A percentile compares a stretch with the other conserved stretches of the same genome.
Evolutionary conservation across 2,888 invertebrate species (phyloP).

Genomic region (Papilio elwesi): DNA sequence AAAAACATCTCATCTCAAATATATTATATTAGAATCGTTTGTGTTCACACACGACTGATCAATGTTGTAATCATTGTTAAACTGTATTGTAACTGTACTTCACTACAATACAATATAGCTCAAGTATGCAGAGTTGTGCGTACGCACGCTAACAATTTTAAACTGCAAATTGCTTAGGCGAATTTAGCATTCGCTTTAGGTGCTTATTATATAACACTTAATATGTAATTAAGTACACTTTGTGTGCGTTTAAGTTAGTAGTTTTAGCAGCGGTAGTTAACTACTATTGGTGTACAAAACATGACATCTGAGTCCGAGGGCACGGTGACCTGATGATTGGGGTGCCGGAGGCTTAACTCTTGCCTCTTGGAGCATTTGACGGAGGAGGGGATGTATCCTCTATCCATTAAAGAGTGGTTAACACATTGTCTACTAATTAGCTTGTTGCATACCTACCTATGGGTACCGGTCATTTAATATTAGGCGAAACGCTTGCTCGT

Average conservation of each 20-base stretch:
- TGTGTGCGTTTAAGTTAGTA: no score
- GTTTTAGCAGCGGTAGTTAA: background rate
- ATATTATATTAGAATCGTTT: constrained; percentile 43
- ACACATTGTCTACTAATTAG: no score
- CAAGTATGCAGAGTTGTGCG: constrained; percentile 6
- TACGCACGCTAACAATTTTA: constrained; percentile 9
- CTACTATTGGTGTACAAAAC: background rate
- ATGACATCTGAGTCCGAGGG: background rate
- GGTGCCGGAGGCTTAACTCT: no score
- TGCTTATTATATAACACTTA: background rate
- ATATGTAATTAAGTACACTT: background rate
- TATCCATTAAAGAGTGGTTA: no score
- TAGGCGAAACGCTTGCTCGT: no score
- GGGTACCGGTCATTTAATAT: no score
- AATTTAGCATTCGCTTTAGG: no score
- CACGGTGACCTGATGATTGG: background rate
- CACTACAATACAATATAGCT: background rate
- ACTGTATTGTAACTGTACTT: no score
- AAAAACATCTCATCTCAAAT: constrained; percentile 44
- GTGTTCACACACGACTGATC: constrained; percentile 37
- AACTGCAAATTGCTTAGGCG: background rate
- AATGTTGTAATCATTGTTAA: constrained; percentile 12
- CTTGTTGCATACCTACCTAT: no score
- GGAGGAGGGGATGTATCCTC: no score
- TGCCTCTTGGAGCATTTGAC: no score